Evolutionary conservation across 92 coral and sea anemone species (phyloP).

Genomic region (Porites lobata): DNA sequence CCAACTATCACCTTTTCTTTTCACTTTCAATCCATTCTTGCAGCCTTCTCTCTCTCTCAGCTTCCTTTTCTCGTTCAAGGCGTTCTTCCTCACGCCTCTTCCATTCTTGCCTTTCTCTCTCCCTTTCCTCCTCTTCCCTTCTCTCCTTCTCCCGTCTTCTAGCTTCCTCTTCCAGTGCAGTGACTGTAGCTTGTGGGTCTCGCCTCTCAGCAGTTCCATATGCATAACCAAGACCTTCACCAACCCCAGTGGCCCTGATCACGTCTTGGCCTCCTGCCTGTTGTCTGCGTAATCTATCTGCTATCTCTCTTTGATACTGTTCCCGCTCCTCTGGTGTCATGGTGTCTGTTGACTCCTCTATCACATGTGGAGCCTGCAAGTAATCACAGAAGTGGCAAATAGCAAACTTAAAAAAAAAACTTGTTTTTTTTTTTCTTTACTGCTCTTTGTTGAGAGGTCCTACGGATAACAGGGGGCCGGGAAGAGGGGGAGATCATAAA

Average conservation of each 20-base stretch:
- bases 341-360: constrained; percentile 87
- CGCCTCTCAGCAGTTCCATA: constrained; percentile 67
- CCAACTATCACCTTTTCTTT: constrained; percentile 20
- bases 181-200: constrained; percentile 55
- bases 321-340: constrained; percentile 93
- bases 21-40: constrained; percentile 47
- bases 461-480: too few species aligned
- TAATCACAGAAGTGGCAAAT: background rate
- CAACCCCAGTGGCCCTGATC: constrained; percentile 60
- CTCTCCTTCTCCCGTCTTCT: constrained; percentile 64
- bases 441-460: too few species aligned
- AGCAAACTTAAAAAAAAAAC: too few species aligned
- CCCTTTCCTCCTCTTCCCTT: constrained; percentile 66
- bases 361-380: constrained; percentile 84
- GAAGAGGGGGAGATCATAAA: too few species aligned
- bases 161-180: constrained; percentile 58
- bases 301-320: constrained; percentile 73
- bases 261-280: constrained; percentile 38
- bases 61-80: constrained; percentile 39
- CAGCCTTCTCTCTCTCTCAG: constrained; percentile 30
- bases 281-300: constrained; percentile 64
- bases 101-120: constrained; percentile 35
- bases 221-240: constrained; percentile 53
- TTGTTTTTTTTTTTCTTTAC: too few species aligned
- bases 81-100: constrained; percentile 42